Conservation (phyloP, 2,888 invertebrate genomes). For the Cerastis leucographa region DNA sequence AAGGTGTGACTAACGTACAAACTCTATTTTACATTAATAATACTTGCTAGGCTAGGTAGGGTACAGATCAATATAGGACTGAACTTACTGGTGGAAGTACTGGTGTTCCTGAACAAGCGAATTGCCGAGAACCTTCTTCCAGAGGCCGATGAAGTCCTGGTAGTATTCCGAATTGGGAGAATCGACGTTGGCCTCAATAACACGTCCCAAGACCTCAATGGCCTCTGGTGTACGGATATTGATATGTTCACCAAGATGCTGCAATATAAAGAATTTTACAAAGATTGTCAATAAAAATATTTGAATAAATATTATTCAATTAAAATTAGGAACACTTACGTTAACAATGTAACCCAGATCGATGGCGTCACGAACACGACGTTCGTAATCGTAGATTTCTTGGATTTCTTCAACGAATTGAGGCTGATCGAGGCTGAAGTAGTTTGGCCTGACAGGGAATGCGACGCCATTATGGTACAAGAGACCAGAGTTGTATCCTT, state of each 20-base stretch:
- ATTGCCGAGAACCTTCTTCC: conserved; percentile 91
- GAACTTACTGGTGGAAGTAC: conserved; percentile 74
- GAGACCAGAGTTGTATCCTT: conserved; percentile 92
- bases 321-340: conserved; percentile 73
- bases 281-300: not conserved
- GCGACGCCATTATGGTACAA: conserved; percentile 92
- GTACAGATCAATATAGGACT: not conserved
- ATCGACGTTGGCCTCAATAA: conserved; percentile 92
- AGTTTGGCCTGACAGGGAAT: conserved; percentile 91
- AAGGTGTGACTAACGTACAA: not conserved
- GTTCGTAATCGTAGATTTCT: conserved; percentile 88
- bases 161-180: conserved; percentile 91
- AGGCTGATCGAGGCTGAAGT: conserved; percentile 87
- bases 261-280: conserved; percentile 31
- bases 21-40: not conserved
- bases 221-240: conserved; percentile 91
- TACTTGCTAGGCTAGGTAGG: not conserved
- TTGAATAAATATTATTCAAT: not conserved
- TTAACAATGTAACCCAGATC: conserved; percentile 89
- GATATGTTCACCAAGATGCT: conserved; percentile 89
- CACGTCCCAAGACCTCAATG: conserved; percentile 92
- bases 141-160: conserved; percentile 89
- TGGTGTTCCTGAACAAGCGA: conserved; percentile 71
- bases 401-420: conserved; percentile 83
- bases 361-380: conserved; percentile 91